A percentile compares a stretch with the other conserved stretches of the same genome.
Conservation (phyloP, 2,888 invertebrate genomes). For the Ptilodon capucinus region DNA sequence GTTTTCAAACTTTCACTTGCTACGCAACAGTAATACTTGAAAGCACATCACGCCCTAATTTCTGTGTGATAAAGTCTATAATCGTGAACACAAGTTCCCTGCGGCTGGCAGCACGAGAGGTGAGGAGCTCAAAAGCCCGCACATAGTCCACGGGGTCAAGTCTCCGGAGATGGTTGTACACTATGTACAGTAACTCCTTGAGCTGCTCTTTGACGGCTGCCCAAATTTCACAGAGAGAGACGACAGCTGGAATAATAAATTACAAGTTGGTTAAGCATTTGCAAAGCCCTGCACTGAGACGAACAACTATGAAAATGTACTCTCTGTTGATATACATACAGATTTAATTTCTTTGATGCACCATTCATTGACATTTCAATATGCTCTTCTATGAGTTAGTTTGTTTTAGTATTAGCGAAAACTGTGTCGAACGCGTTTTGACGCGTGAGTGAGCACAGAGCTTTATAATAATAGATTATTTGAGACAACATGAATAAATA, state of each 20-base stretch:
- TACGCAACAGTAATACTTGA: slow-evolving; percentile 43
- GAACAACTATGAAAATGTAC: too few species aligned
- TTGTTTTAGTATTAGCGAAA: too few species aligned
- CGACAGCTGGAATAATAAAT: slow-evolving; percentile 45
- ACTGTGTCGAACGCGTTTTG: too few species aligned
- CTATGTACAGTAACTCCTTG: slow-evolving; percentile 56
- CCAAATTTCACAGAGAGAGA: slow-evolving; percentile 67
- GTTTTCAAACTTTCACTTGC: background rate
- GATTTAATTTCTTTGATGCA: too few species aligned
- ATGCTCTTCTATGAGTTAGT: too few species aligned
- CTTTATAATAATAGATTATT: too few species aligned
- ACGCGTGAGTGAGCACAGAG: too few species aligned
- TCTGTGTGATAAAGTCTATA: slow-evolving; percentile 60
- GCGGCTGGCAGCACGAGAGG: slow-evolving; percentile 48
- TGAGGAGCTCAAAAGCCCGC: slow-evolving; percentile 52
- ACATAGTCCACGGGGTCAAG: slow-evolving; percentile 55
- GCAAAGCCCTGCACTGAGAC: too few species aligned
- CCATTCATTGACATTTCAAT: too few species aligned
- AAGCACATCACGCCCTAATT: slow-evolving; percentile 54
- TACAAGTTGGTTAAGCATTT: too few species aligned
- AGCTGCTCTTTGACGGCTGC: slow-evolving; percentile 50
- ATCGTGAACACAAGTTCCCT: slow-evolving; percentile 58
- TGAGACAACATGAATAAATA: too few species aligned
- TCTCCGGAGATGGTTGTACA: slow-evolving; percentile 58
- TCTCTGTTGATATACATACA: too few species aligned